Evolutionary conservation across 1,140 invertebrate species (phyloP), one percentile per base, ranked within the genome.

Genomic region (Druon quercuslanigerum): DNA sequence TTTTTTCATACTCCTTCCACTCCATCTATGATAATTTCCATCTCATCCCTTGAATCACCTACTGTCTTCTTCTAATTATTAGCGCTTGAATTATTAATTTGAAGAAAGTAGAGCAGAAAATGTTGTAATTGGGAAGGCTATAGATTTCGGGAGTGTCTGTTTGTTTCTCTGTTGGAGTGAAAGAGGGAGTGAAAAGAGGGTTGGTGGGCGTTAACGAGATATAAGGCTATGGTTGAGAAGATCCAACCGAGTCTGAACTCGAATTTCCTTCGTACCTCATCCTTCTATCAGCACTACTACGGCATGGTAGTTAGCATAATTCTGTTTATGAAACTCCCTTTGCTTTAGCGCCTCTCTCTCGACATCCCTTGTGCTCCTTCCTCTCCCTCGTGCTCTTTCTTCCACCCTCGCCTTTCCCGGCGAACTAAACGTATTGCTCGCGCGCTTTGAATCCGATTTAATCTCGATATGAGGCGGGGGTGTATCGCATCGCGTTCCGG

Each of bases 391-490:
- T 73, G 74, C 73, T 79, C 81, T 75, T 81, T 71, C 60, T 51
- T 77, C 80, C 77, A 74, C 74, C 74, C 77, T 73, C 19, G 20
- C 50, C 71, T 40, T 33, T 50, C 80, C 72, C 66, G 72, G 50
- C 76, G 66, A 77, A 77, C 80, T 75, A 77, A 80, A 84, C 81
- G 71, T 78, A 81, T 79, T 84, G 78, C 78, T 74, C 54, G 71
- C 78, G 72, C 75, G 77, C 74, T 79, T 78, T 60, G 76, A 82
- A 82, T 82, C 76, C 81, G 76, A 82, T 82, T 82, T 80, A 80
- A 82, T 80, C 81, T 76, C 76, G 76, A 78, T 74, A 74, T 66
- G 80, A 20, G 78, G 74, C 78, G 76, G 79, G 71, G 76, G 66
- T 79, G 76, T 82, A 82, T 84, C 82, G 76, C 57, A 72, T 71